Base-by-base conservation (phyloP, 2,113 vertebrate genomes). In the Lampris incognitus region DNA sequence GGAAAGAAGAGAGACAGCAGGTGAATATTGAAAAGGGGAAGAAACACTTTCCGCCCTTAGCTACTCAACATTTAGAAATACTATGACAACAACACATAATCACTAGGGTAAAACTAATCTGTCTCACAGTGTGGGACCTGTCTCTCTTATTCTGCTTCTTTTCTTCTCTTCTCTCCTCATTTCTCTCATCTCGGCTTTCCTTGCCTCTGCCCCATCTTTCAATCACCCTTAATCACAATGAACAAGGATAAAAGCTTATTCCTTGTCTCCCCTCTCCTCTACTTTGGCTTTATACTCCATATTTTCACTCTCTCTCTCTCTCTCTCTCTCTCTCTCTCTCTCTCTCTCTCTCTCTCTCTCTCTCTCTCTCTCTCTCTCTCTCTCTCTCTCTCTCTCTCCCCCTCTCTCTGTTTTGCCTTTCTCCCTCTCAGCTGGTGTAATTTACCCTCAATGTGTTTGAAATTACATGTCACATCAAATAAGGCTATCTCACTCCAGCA, bases 391-490 rank as follows among this genome's bases (percentile, higher is more conserved):
- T n/a, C n/a, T n/a, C n/a, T n/a, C 38, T 37, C n/a, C 46, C 61
- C 71, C 51, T 37, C 50, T 54, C 57, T 6, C 39, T 49, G 82
- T 50, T 63, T 41, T 55, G 62, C 69, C 49, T 44, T 24, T 38
- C 79, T 63, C 82, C 8, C 76, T 78, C 70, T 24, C 54, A 79
- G 69, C 48, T 48, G 54, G 66, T 69, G 82, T 69, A 78, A 81
- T 84, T 83, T 85, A 39, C 76, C 79, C 84, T 69, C 67, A 8
- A 77, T 87, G 84, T 84, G 81, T 83, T 88, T 90, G 72, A 85
- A 88, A 89, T 92, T 85, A 79, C 86, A 82, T 85, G 89, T 76
- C 85, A 87, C 81, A 84, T 91, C 76, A 86, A 89, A 91, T 90
- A 84, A 89, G 66, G 50, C 72, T 68, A 55, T 68, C 79, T 72